Evolutionary conservation across 2,113 vertebrate species (phyloP).

Genomic region (Poeciliopsis occidentalis): DNA sequence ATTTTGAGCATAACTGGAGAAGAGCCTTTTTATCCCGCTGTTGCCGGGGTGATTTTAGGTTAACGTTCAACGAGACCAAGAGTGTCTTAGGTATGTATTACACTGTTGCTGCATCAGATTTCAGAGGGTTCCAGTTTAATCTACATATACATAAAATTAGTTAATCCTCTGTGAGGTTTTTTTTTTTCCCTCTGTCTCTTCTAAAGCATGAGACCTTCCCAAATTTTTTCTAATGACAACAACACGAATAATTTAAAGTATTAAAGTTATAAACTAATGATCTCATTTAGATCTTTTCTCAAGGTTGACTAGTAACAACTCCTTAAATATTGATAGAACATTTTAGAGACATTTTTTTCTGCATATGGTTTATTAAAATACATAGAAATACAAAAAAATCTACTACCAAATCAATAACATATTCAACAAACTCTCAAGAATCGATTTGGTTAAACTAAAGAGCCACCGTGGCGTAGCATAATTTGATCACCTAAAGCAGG

Average conservation of each 20-base stretch:
- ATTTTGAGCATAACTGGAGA: constrained; percentile 57
- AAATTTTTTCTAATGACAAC: background rate
- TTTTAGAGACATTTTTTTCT: constrained; percentile 1
- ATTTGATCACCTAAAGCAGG: background rate
- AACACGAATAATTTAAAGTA: background rate
- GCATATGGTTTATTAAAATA: background rate
- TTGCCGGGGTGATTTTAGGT: constrained; percentile 43
- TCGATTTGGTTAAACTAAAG: background rate
- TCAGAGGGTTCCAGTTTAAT: constrained; percentile 15
- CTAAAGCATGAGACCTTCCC: background rate
- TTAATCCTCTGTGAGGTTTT: background rate
- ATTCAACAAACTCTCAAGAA: background rate
- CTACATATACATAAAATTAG: constrained; percentile 9
- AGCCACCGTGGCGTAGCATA: background rate
- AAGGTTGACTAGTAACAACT: constrained; percentile 16
- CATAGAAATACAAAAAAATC: background rate
- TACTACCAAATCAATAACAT: background rate
- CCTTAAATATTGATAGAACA: constrained; percentile 7
- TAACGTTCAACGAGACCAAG: constrained; percentile 38
- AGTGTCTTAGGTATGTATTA: constrained; percentile 38
- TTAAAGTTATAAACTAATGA: background rate
- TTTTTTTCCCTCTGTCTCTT: background rate
- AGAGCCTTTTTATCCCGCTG: constrained; percentile 49
- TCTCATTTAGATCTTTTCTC: constrained; percentile 11
- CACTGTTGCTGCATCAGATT: constrained; percentile 14